Evolutionary conservation across 30 jellyfish, hydroid and myxozoan species (phyloP).

Genomic region (Aurelia aurita complex sp. Pacific): DNA sequence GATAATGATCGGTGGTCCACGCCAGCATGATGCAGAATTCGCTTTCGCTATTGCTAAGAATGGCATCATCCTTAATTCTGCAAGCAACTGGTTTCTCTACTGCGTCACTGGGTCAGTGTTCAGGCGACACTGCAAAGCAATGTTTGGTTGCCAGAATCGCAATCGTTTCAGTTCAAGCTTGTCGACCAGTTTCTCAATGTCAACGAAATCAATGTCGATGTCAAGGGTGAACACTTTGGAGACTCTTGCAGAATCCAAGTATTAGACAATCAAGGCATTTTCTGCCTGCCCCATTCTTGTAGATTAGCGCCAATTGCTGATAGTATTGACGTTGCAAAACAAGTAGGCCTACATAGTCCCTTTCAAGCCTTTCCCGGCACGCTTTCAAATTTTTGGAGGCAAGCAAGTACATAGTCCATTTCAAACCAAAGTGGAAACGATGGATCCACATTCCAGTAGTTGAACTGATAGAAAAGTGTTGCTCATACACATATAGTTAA

Average conservation of each 20-base stretch:
- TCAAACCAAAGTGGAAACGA: too few species aligned
- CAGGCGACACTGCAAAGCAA: conserved; percentile 38
- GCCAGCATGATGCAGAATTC: conserved; percentile 41
- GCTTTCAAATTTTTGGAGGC: too few species aligned
- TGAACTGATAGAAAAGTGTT: too few species aligned
- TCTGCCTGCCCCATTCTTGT: too few species aligned
- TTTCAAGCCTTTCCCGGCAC: too few species aligned
- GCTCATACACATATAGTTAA: too few species aligned
- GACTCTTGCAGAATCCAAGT: conserved; percentile 44
- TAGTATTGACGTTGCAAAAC: too few species aligned
- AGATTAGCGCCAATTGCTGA: too few species aligned
- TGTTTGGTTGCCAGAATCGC: conserved; percentile 15
- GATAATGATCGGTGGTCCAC: conserved; percentile 73
- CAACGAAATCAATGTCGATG: background rate
- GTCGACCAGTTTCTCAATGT: background rate
- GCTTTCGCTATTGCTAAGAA: conserved; percentile 71
- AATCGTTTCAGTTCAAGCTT: background rate
- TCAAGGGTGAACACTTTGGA: conserved; percentile 42
- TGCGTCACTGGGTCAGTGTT: conserved; percentile 74
- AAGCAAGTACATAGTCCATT: too few species aligned
- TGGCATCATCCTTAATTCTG: conserved; percentile 79
- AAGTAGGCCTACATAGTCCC: too few species aligned
- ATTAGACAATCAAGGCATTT: background rate
- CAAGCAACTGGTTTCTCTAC: conserved; percentile 70
- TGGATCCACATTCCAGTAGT: too few species aligned